phyloP scores from a whole-genome alignment of 2,888 invertebrate species.

The Protophormia terraenovae region DNA sequence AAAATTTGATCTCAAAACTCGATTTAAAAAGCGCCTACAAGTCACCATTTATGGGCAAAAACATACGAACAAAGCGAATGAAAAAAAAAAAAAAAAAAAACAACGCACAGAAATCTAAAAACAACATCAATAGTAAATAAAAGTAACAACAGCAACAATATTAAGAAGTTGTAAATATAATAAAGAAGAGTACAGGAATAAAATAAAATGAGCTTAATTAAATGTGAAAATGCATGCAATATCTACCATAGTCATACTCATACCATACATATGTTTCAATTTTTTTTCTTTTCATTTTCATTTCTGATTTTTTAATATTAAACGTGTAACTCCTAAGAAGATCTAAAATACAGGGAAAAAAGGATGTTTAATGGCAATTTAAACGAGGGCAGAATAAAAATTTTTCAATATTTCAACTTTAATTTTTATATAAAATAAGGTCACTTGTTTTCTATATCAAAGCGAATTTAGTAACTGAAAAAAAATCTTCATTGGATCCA shows the following conservation, averaged over 20 bases:
- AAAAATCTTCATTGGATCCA: too few species aligned
- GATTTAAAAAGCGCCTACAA: constrained; percentile 67
- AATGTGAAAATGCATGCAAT: constrained; percentile 69
- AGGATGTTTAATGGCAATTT: not conserved
- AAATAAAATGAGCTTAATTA: constrained; percentile 69
- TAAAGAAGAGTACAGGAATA: constrained; percentile 15
- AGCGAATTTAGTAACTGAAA: too few species aligned
- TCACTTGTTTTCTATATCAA: too few species aligned
- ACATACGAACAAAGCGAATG: not conserved
- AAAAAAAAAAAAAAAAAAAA: not conserved
- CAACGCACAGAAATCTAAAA: constrained; percentile 23
- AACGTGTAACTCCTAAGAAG: constrained; percentile 30
- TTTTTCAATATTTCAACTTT: too few species aligned
- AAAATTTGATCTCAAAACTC: constrained; percentile 32
- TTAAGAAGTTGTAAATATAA: constrained; percentile 27
- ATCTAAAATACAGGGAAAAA: not conserved
- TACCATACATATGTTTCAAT: constrained; percentile 56
- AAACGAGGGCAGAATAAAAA: not conserved
- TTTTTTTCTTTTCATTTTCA: not conserved
- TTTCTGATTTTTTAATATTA: constrained; percentile 17
- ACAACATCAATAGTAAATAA: constrained; percentile 18
- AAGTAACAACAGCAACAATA: constrained; percentile 27
- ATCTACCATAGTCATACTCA: constrained; percentile 60
- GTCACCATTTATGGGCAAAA: constrained; percentile 62
- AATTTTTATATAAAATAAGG: too few species aligned